These are phyloP conservation scores for Carlito syrichta DNA, from an alignment of 2,113 vertebrate species.

Conservation along the genomic window DNA sequence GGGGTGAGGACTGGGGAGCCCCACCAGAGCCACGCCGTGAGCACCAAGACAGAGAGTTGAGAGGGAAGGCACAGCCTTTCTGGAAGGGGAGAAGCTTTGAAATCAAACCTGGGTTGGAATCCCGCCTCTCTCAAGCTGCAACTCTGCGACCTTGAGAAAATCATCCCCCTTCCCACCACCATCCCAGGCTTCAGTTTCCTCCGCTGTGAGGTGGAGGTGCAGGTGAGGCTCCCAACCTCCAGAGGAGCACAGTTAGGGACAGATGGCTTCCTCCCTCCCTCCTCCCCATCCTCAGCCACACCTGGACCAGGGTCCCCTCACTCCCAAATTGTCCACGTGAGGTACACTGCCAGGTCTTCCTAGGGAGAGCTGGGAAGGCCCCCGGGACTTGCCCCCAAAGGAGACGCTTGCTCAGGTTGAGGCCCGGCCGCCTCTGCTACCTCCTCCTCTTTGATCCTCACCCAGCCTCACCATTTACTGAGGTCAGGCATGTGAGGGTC, in stretches of 20 bases:
- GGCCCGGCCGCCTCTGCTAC: neutral
- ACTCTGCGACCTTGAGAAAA: neutral
- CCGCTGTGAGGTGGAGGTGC: neutral
- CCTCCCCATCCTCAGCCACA: accelerated
- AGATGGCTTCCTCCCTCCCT: neutral
- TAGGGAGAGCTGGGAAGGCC: neutral
- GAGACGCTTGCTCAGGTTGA: neutral
- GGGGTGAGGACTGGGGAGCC: neutral
- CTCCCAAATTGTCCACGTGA: too few species aligned
- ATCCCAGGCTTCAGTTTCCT: neutral
- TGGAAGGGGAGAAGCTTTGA: neutral
- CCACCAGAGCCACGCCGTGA: neutral
- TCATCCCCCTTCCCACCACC: too few species aligned
- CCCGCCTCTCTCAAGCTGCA: neutral
- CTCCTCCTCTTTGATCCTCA: neutral
- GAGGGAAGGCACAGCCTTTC: neutral
- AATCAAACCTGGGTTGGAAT: neutral
- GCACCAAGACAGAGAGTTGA: accelerated
- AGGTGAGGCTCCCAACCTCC: neutral
- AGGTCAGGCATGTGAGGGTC: too few species aligned
- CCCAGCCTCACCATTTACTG: neutral
- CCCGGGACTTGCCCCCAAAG: neutral
- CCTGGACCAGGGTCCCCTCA: too few species aligned
- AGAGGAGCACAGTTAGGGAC: neutral
- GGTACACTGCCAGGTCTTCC: neutral